Percentiles rank a stretch among this genome's conserved stretches.
Evolutionary conservation across 2,888 invertebrate genomes (phyloP).

Genomic region (Ophion slaviceki): DNA sequence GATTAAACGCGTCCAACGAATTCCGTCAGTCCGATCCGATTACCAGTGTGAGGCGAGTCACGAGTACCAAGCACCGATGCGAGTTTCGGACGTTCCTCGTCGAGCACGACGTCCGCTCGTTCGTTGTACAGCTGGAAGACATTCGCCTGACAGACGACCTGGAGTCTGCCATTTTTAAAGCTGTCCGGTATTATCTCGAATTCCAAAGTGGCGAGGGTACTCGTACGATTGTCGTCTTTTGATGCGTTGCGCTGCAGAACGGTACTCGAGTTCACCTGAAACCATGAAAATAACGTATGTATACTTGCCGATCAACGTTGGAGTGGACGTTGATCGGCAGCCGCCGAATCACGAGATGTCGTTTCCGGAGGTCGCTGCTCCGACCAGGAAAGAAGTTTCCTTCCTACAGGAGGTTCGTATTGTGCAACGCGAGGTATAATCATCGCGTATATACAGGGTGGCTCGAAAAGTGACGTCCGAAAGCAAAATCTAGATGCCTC

Average conservation of each 20-base stretch:
- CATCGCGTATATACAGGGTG: too few relatives aligned
- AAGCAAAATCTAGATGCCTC: too few relatives aligned
- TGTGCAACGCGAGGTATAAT: too few relatives aligned
- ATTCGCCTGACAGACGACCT: conserved; percentile 88
- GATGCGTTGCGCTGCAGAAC: conserved; percentile 68
- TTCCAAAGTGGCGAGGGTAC: conserved; percentile 85
- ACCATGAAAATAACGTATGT: conserved; percentile 3
- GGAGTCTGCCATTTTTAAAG: conserved; percentile 88
- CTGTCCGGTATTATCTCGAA: conserved; percentile 87
- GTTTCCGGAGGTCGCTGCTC: too few relatives aligned
- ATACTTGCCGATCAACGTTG: background rate
- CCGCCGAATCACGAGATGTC: too few relatives aligned
- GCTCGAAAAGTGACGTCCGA: too few relatives aligned
- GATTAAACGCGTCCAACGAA: background rate
- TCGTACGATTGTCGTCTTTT: conserved; percentile 73
- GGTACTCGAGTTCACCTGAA: conserved; percentile 82
- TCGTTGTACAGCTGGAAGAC: conserved; percentile 89
- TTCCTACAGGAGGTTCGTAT: too few relatives aligned
- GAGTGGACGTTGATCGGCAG: background rate
- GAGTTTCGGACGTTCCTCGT: conserved; percentile 90
- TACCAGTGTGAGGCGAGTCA: conserved; percentile 84
- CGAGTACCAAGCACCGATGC: conserved; percentile 90
- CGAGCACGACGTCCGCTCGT: conserved; percentile 87
- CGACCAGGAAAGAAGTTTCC: too few relatives aligned
- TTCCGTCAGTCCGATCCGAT: conserved; percentile 34